A percentile compares a stretch with the other conserved stretches of the same genome.
Evolutionary conservation across 2,888 invertebrate species (phyloP).

Genomic region (Trichogramma dendrolimi): DNA sequence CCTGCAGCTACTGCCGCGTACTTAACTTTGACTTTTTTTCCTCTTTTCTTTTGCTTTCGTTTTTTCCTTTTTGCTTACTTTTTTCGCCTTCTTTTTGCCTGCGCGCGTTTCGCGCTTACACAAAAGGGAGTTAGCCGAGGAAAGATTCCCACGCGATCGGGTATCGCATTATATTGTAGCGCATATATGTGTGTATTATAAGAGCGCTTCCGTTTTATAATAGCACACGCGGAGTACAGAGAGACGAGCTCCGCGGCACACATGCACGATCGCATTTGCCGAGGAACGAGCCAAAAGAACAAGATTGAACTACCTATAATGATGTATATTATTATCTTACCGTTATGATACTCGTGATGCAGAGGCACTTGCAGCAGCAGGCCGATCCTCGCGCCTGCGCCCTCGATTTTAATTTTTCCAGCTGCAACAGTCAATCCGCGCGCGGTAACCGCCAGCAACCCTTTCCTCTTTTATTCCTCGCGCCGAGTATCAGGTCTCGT

Average conservation of each 20-base stretch:
- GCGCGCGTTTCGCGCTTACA: background rate
- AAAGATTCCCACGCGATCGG: constrained; percentile 10
- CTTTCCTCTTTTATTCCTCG: background rate
- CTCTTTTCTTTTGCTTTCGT: background rate
- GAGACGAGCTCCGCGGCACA: no score
- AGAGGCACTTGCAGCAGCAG: no score
- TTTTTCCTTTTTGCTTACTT: background rate
- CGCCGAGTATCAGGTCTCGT: background rate
- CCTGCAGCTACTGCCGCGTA: background rate
- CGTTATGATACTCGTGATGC: no score
- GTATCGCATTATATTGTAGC: background rate
- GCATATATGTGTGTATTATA: no score
- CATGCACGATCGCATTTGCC: no score
- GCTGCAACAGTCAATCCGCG: background rate
- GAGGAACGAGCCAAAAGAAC: no score
- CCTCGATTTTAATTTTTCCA: no score
- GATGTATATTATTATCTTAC: no score
- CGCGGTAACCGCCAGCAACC: background rate
- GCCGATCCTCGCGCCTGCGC: no score
- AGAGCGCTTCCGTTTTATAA: no score
- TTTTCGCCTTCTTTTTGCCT: background rate
- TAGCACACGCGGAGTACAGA: no score
- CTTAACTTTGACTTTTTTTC: background rate
- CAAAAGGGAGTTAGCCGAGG: background rate
- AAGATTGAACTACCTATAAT: no score